Base-by-base conservation (phyloP, 2,797 vertebrate genomes). In the Sebastes nivosus region DNA sequence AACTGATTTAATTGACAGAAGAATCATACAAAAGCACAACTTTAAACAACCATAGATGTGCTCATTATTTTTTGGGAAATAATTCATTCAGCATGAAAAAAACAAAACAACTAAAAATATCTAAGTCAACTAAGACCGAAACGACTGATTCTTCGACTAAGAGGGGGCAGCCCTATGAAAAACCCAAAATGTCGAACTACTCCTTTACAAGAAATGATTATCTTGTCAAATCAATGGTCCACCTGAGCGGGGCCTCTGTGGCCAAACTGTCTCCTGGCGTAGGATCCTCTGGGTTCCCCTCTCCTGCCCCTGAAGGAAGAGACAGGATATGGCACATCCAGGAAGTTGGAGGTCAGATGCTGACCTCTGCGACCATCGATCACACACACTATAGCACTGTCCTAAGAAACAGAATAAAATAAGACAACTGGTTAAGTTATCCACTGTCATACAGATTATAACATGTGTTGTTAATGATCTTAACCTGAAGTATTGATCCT, bases 221-320 rank as follows among this genome's bases (percentile, higher is more conserved):
- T 42, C 18, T 67, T 20, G 4, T 36, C 9, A 54, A 75, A 22
- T 87, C 0, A 12, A 22, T 46, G 42, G 2, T 66, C 38, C 59
- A 98, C 97, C 97, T 96, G 96, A 77, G 76, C 87, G 29, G 93
- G 86, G 55, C 94, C 95, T 84, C 89, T 94, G 66, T 91, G 96
- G 4, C 91, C 72, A 67, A 96, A 95, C 25, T 92, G 92, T 74
- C 93, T 90, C 57, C 87, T 88, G 16, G 78, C 59, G 89, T 77
- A 94, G 77, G 65, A 91, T 67, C 93, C 93, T 89, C 88, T 93
- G 77, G 50, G 85, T 24, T 3, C 90, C 77, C 76, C 75, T 64
- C 84, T 95, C 90, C 85, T 92, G 32, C 88, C 79, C 12, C 89
- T 55, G 90, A 87, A 86, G 89, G 88, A 80, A 30, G 90, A 84